A percentile compares a stretch with the other conserved stretches of the same genome.
These are phyloP conservation scores for Onychomys leucogaster DNA, from an alignment of 2,797 vertebrate genomes.

Conservation along the genomic window DNA sequence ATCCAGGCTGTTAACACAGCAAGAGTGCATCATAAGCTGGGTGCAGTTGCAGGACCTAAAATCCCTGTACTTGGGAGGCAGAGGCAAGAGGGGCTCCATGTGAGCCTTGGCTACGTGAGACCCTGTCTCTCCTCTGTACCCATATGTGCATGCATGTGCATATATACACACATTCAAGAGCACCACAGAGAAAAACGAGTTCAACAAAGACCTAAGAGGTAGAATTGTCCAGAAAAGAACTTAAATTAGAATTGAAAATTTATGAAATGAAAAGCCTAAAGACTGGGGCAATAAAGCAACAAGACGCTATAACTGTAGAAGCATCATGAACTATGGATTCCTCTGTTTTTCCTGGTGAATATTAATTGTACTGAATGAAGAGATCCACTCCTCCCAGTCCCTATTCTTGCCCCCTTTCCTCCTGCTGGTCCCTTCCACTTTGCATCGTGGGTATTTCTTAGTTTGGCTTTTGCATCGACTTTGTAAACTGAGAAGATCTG, in stretches of 20 bases:
- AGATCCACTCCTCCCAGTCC: not conserved
- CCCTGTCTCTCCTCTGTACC: not conserved
- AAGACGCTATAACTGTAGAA: not conserved
- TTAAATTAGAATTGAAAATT: slow-evolving; percentile 9
- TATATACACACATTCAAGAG: not conserved
- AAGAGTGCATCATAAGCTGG: not conserved
- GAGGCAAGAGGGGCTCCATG: not conserved
- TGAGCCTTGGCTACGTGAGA: not conserved
- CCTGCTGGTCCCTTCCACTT: not conserved
- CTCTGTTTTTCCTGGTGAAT: not conserved
- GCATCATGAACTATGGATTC: not conserved
- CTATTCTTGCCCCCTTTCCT: not conserved
- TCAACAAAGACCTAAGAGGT: not conserved
- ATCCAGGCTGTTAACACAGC: not conserved
- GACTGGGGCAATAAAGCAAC: not conserved
- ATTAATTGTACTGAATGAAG: too few relatives aligned
- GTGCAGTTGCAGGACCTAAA: not conserved
- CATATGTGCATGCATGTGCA: not conserved
- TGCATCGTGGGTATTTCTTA: not conserved
- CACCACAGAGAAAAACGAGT: not conserved
- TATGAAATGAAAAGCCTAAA: not conserved
- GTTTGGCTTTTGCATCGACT: not conserved
- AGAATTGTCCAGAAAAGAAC: not conserved
- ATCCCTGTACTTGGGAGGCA: not conserved
- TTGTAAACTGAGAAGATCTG: not conserved